phyloP scores from a whole-genome alignment of 2,113 vertebrate genomes.

The Tautogolabrus adspersus region DNA sequence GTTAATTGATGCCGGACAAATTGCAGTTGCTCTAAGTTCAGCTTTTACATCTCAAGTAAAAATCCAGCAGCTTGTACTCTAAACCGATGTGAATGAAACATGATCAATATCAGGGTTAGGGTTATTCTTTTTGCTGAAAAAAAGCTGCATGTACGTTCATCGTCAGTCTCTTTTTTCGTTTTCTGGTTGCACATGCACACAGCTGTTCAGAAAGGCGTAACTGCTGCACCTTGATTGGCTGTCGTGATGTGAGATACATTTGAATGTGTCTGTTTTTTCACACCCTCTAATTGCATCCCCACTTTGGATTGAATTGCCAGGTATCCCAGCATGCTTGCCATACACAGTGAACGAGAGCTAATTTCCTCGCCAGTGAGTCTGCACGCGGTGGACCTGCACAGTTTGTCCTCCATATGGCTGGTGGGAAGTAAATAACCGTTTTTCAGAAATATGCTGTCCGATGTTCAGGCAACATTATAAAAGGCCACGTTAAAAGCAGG shows the following conservation, averaged over 20 bases:
- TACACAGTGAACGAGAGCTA: background rate
- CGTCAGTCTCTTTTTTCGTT: too few species aligned
- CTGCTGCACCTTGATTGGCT: background rate
- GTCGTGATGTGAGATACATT: too few species aligned
- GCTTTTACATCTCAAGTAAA: too few species aligned
- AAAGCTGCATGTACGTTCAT: too few species aligned
- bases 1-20: too few species aligned
- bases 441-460: background rate
- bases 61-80: too few species aligned
- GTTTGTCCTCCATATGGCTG: background rate
- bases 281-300: too few species aligned
- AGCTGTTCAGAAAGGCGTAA: background rate
- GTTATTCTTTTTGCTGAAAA: too few species aligned
- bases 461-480: background rate
- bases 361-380: background rate
- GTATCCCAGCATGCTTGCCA: background rate
- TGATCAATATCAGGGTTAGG: too few species aligned
- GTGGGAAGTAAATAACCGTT: background rate
- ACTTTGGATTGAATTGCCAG: background rate
- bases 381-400: background rate
- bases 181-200: too few species aligned
- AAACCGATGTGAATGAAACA: too few species aligned
- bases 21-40: too few species aligned
- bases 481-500: background rate
- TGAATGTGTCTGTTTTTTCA: background rate